Evolutionary conservation across 2,797 vertebrate genomes (phyloP).

Genomic region (Spinibarbus caldwelli): DNA sequence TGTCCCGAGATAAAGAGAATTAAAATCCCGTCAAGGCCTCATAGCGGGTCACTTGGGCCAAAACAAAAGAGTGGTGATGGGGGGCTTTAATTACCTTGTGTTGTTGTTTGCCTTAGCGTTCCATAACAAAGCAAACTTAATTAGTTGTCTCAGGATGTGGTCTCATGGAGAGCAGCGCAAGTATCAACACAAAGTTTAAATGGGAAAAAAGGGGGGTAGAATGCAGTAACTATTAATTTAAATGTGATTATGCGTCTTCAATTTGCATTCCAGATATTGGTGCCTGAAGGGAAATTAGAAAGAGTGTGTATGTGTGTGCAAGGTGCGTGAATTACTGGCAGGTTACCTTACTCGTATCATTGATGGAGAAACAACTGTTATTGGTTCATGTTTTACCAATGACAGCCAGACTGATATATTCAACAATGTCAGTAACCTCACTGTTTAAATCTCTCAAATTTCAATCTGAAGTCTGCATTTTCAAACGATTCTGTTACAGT

Average conservation of each 20-base stretch:
- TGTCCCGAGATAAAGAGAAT: conserved; percentile 56
- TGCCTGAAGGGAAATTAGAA: conserved; percentile 33
- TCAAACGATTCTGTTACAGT: no score
- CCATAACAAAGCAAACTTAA: conserved; percentile 70
- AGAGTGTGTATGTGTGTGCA: conserved; percentile 67
- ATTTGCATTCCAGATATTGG: conserved; percentile 69
- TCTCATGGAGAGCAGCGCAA: conserved; percentile 67
- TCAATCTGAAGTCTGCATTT: no score
- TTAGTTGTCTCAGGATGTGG: conserved; percentile 68
- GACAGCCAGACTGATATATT: conserved; percentile 71
- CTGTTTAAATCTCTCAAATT: no score
- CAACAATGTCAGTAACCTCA: conserved; percentile 47
- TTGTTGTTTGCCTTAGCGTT: conserved; percentile 60
- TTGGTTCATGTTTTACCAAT: conserved; percentile 61
- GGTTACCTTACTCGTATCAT: conserved; percentile 56
- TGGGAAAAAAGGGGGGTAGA: conserved; percentile 30
- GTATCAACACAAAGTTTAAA: conserved; percentile 64
- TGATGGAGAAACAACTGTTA: conserved; percentile 65
- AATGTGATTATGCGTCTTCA: conserved; percentile 73
- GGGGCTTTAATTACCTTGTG: conserved; percentile 60
- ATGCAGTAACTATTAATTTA: conserved; percentile 62
- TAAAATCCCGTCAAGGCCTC: conserved; percentile 61
- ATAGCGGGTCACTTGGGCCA: conserved; percentile 58
- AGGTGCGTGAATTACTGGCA: conserved; percentile 46
- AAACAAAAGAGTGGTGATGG: conserved; percentile 49